phyloP scores from a whole-genome alignment of 2,797 vertebrate genomes.

The Okamejei kenojei region DNA sequence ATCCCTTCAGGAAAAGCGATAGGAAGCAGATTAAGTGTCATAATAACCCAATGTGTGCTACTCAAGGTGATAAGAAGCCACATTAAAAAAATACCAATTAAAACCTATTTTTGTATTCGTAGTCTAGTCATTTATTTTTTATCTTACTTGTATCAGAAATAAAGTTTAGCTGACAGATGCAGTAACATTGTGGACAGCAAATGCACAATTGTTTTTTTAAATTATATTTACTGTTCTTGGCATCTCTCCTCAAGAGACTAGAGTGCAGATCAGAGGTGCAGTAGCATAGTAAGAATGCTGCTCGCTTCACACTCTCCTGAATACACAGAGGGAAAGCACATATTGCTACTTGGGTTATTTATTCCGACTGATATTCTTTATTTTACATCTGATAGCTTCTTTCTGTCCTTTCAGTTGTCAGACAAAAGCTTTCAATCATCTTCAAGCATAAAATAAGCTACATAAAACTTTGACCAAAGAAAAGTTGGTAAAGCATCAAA shows the following conservation, averaged over 20 bases:
- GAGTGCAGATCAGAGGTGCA: conserved; percentile 6
- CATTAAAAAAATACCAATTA: background rate
- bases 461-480: background rate
- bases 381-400: background rate
- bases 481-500: background rate
- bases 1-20: background rate
- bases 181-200: background rate
- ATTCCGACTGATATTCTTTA: background rate
- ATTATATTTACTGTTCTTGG: conserved; percentile 28
- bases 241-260: background rate
- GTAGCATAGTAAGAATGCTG: conserved; percentile 11
- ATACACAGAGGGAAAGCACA: background rate
- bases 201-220: conserved; percentile 9
- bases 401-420: background rate
- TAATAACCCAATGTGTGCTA: background rate
- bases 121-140: background rate
- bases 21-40: background rate
- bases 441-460: background rate
- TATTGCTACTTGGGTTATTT: background rate
- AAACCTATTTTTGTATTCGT: background rate
- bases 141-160: background rate
- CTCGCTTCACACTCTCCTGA: conserved; percentile 3
- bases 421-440: background rate
- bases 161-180: conserved; percentile 18
- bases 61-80: background rate